A percentile compares a stretch with the other conserved stretches of the same genome.
Conservation (phyloP, 1,140 invertebrate species). For the Caenorhabditis remanei region DNA sequence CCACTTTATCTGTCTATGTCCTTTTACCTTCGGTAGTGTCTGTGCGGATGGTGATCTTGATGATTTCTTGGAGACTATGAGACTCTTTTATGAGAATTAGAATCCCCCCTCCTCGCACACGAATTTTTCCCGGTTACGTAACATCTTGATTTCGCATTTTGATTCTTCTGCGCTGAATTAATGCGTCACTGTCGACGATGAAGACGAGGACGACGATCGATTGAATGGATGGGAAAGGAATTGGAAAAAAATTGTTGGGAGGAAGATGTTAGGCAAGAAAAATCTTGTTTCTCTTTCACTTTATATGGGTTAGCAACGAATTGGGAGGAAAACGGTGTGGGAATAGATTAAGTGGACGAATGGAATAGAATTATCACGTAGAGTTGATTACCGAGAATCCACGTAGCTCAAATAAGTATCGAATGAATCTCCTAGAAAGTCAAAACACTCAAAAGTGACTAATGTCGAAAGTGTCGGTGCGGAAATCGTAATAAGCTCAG, state of each 20-base stretch:
- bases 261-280: neutral
- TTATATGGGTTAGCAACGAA: slow-evolving; percentile 30
- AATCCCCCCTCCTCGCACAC: no score
- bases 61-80: neutral
- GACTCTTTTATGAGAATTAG: neutral
- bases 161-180: neutral
- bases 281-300: slow-evolving; percentile 33
- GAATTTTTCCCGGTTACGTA: neutral
- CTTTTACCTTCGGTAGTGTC: neutral
- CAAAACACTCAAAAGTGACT: neutral
- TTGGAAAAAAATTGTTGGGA: neutral
- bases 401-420: no score
- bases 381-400: no score
- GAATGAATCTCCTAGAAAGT: no score
- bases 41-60: neutral
- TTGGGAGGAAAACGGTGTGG: no score
- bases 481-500: slow-evolving; percentile 14
- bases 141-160: neutral
- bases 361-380: slow-evolving; percentile 1
- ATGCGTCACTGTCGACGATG: slow-evolving; percentile 9
- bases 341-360: neutral
- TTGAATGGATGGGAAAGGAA: neutral
- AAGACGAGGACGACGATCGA: neutral
- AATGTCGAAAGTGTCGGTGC: neutral
- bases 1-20: neutral